Evolutionary conservation across 2,888 invertebrate species (phyloP), one percentile per base, ranked within the genome.

Genomic region (Melinaea menophilus): DNA sequence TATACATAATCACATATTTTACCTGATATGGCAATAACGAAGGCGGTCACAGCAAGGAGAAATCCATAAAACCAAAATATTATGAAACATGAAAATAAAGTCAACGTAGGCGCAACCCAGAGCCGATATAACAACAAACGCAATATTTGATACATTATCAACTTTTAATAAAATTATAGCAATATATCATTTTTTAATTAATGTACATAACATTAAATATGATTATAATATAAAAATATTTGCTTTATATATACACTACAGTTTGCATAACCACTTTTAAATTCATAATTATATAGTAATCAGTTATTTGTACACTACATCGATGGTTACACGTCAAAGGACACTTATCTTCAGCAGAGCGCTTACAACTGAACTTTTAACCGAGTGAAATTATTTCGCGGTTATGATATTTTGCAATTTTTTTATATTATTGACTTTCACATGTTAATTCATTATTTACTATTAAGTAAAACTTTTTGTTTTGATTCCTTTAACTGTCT

Each of bases 1-100:
- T 9, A 51, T 4, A 4, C 51, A 22, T 51, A 2, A 5, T 5
- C 11, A 48, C 9, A 46, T 31, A 37, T 55, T 84, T 85, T 91
- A 95, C 97, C 95, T 84, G 95, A 91, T 55, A 94, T 85, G 60
- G 95, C 95, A 64, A 94, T 87, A 70, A 92, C 89, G 66, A 97
- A 92, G 61, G 96, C 91, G 47, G 92, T 82, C 70, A 95, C 92
- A 22, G 96, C 94, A 71, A 95, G 87, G 64, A 95, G 79, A 73
- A 95, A 94, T 61, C 97, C 97, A 83, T 95, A 96, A 72, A 95
- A 92, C 93, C 96, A 97, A 86, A 95, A 97, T 56, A 96, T 90
- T 69, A 97, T 80, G 74, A 96, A 92, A 80, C 96, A 94, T 60
- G 94, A 90, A 62, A 96, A 92, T 70, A 96, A 86, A 63, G 95